Percentiles rank a stretch among this genome's conserved stretches.
These are phyloP conservation scores for Marmota flaviventris DNA, from an alignment of 2,113 vertebrate species.

Conservation along the genomic window DNA sequence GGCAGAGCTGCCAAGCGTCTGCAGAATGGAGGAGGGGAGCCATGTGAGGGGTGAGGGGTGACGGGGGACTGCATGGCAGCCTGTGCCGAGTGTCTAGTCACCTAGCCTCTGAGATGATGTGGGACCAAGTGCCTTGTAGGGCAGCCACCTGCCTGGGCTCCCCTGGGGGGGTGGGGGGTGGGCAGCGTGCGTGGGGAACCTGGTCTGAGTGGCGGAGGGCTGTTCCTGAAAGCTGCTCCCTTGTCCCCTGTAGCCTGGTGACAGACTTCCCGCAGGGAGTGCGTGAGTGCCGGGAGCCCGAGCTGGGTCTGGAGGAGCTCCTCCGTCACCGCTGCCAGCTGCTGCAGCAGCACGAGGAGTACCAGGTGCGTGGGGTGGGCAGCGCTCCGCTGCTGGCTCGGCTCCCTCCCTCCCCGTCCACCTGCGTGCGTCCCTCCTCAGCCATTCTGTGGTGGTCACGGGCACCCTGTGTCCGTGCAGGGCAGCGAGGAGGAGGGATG, in stretches of 20 bases:
- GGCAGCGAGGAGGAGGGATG: rapidly evolving
- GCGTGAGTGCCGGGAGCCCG: constrained; percentile 88
- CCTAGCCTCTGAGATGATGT: not conserved
- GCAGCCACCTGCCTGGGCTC: rapidly evolving
- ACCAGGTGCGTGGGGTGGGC: constrained; percentile 87
- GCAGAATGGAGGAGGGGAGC: rapidly evolving
- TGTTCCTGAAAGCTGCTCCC: not conserved
- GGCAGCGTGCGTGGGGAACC: not conserved
- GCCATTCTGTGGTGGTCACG: not conserved
- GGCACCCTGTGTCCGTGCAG: not conserved
- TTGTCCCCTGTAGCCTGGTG: constrained; percentile 88
- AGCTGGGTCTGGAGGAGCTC: constrained; percentile 91
- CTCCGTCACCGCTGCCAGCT: constrained; percentile 89
- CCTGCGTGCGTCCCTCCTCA: rapidly evolving
- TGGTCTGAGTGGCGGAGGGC: not conserved
- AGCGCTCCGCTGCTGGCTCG: no score
- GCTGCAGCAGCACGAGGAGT: constrained; percentile 91
- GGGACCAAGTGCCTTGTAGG: not conserved
- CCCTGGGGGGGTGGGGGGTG: not conserved
- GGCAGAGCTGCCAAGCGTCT: no score
- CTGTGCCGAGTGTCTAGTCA: rapidly evolving
- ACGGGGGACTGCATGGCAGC: not conserved
- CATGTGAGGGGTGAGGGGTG: no score
- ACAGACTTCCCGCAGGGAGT: constrained; percentile 91
- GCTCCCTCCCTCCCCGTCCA: no score